phyloP scores from a whole-genome alignment of 2,113 vertebrate genomes.

The Scopus umbretta region DNA sequence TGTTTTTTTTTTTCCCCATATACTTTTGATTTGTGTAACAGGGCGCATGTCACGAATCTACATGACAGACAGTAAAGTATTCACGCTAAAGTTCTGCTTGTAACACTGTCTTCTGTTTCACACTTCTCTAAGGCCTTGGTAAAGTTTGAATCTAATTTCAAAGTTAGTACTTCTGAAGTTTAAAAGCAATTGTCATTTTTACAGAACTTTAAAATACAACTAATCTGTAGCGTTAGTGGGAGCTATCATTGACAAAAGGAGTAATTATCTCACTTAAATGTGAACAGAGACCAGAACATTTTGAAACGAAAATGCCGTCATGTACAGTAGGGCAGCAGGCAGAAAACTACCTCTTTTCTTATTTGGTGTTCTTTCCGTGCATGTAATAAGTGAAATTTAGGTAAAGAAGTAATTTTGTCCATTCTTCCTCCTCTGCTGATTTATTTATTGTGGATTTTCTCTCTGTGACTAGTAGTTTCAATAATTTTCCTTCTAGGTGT shows the following conservation, averaged over 20 bases:
- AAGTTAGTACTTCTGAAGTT: background rate
- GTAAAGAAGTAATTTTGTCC: background rate
- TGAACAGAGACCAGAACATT: background rate
- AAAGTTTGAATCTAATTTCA: background rate
- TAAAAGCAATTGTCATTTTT: background rate
- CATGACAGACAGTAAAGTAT: too few species aligned
- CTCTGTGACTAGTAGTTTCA: background rate
- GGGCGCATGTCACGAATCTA: background rate
- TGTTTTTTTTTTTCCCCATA: too few species aligned
- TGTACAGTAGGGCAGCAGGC: background rate
- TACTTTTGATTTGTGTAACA: background rate
- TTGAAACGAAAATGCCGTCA: background rate
- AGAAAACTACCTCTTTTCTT: background rate
- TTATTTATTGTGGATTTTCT: background rate
- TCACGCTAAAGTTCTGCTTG: background rate
- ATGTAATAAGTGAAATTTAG: background rate
- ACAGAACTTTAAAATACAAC: background rate
- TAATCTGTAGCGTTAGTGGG: background rate
- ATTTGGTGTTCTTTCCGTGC: background rate
- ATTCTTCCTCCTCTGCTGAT: background rate
- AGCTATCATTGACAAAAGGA: background rate
- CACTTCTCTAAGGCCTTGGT: background rate
- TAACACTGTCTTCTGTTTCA: background rate
- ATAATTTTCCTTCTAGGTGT: slow-evolving; percentile 40
- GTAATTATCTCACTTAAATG: background rate